Evolutionary conservation across 2,113 vertebrate genomes (phyloP).

Genomic region (Paedocypris sp.): DNA sequence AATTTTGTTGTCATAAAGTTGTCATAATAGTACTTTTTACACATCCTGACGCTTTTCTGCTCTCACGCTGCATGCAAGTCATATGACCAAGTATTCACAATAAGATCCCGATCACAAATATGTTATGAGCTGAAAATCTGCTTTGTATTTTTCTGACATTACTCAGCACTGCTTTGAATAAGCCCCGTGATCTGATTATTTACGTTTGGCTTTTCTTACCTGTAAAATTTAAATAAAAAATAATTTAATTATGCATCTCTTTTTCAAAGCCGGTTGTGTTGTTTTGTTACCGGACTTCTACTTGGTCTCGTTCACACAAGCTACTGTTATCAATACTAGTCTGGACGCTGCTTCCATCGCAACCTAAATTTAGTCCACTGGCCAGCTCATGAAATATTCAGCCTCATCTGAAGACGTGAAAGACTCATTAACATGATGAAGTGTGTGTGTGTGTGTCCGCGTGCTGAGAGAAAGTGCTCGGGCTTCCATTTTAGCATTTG

Average conservation of each 20-base stretch:
- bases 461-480: slow-evolving; percentile 9
- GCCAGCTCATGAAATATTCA: slow-evolving; percentile 54
- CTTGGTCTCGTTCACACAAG: neutral
- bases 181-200: no score
- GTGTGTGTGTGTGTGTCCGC: slow-evolving; percentile 17
- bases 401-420: slow-evolving; percentile 21
- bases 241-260: neutral
- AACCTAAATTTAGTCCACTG: slow-evolving; percentile 46
- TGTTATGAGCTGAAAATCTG: no score
- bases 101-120: no score
- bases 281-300: neutral
- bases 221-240: no score
- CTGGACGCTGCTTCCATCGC: neutral
- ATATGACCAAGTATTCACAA: no score
- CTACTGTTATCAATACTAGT: neutral
- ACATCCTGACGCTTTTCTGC: no score
- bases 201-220: neutral
- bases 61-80: no score
- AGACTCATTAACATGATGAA: slow-evolving; percentile 36
- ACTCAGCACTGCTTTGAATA: no score
- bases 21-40: no score
- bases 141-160: no score
- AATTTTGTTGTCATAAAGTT: no score
- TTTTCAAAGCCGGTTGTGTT: neutral
- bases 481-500: neutral